phyloP scores from a whole-genome alignment of 2,888 invertebrate genomes.

The Himalopsyche kuldschensis region DNA sequence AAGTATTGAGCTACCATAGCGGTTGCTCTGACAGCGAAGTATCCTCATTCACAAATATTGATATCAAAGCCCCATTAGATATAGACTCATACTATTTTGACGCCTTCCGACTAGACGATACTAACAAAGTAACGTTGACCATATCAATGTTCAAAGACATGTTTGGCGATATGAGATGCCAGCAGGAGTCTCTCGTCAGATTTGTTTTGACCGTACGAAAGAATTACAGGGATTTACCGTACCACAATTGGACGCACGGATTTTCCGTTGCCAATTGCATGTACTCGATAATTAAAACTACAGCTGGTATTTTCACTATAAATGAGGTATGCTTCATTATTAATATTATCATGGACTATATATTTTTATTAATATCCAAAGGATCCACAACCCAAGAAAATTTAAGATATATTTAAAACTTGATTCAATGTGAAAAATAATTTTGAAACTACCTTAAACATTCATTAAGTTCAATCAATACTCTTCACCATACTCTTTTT shows the following conservation, averaged over 20 bases:
- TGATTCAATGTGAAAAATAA: too few species aligned
- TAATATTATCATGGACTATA: too few species aligned
- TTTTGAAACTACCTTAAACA: too few species aligned
- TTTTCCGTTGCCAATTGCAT: constrained; percentile 85
- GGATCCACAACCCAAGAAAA: too few species aligned
- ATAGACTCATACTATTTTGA: constrained; percentile 69
- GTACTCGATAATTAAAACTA: constrained; percentile 71
- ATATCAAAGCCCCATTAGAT: constrained; percentile 42
- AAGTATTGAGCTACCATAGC: constrained; percentile 83
- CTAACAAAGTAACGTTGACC: constrained; percentile 72
- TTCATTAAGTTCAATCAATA: neutral
- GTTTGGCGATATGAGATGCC: constrained; percentile 68
- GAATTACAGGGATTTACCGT: constrained; percentile 81
- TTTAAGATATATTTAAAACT: too few species aligned
- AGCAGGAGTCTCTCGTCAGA: constrained; percentile 66
- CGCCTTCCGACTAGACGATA: constrained; percentile 69
- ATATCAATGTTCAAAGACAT: constrained; percentile 77
- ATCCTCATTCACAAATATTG: constrained; percentile 42
- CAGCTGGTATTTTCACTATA: constrained; percentile 57
- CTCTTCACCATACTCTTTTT: too few species aligned
- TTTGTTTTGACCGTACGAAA: constrained; percentile 82
- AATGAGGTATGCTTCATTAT: constrained; percentile 60
- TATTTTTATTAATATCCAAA: too few species aligned
- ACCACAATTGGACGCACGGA: constrained; percentile 88
- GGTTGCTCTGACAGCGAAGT: constrained; percentile 76